Percentiles rank a stretch among this genome's conserved stretches.
phyloP scores from a whole-genome alignment of 2,888 invertebrate species.

The Amiota communis region DNA sequence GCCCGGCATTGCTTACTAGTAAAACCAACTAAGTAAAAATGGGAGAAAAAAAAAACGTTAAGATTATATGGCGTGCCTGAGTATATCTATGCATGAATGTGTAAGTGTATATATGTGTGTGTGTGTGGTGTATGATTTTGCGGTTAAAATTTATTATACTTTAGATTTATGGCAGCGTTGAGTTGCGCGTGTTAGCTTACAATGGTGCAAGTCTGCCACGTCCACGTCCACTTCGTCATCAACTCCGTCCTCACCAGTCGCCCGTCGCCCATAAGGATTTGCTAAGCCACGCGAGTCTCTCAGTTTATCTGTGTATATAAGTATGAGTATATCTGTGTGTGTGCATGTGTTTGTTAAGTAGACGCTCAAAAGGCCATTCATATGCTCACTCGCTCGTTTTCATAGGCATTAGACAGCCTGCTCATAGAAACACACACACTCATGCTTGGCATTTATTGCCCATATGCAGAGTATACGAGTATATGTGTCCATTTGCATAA shows the following conservation, averaged over 20 bases:
- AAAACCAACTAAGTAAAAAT: no score
- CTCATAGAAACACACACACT: no score
- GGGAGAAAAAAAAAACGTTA: no score
- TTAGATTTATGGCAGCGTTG: slow-evolving; percentile 66
- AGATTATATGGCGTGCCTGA: neutral
- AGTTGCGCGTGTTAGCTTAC: slow-evolving; percentile 47
- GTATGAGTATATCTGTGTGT: slow-evolving; percentile 42
- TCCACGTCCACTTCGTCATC: slow-evolving; percentile 36
- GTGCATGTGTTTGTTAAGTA: neutral
- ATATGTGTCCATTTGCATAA: slow-evolving; percentile 42
- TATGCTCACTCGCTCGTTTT: no score
- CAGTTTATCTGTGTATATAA: no score
- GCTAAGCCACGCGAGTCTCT: no score
- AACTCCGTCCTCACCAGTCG: slow-evolving; percentile 30
- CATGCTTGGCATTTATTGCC: neutral
- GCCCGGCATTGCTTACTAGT: neutral
- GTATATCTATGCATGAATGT: slow-evolving; percentile 18
- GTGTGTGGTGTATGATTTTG: slow-evolving; percentile 48
- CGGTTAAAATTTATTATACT: slow-evolving; percentile 67
- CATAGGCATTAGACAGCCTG: no score
- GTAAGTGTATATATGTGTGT: slow-evolving; percentile 1
- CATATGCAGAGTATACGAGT: neutral
- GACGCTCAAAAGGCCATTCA: no score
- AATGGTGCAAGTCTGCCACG: slow-evolving; percentile 44
- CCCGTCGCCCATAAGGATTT: neutral